Evolutionary conservation across 2,113 vertebrate genomes (phyloP), one percentile per base, ranked within the genome.

Genomic region (Cacatua alba): DNA sequence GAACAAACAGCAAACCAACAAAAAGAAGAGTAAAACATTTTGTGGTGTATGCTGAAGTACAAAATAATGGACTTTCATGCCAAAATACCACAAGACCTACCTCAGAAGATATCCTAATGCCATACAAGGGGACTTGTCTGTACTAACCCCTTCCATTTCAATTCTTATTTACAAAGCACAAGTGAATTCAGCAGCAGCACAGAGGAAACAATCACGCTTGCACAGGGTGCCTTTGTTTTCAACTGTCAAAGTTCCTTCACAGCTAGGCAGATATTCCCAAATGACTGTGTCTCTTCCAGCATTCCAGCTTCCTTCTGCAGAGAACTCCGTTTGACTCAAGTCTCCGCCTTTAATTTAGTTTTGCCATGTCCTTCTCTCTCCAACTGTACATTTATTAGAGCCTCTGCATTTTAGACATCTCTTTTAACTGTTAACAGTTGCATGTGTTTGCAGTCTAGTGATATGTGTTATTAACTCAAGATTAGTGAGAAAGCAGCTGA

Each of bases 371-470:
- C 60, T 53, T 8, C 86, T 79, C 83, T 44, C 51, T 78, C 87
- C 41, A 75, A 78, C 39, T 77, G 52, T n/a, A 86, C 60, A 57
- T 77, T 90, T 90, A 88, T 75, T 76, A 75, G 39, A 82, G 29
- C 5, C 59, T 88, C 82, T 69, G 83, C 33, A 31, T 62, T 91
- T 90, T 35, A 69, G 79, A 87, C 51, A 41, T 29, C 74, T 59
- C 68, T 69, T 92, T 69, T 92, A 89, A 94, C 81, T 94, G 85
- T 53, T 97, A 88, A 79, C 90, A 92, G 90, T 95, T 78, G 68
- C 68, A 55, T 24, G 33, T 31, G 51, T n/a, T 63, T 87, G 48
- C 59, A 95, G 72, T 6, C 80, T 76, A 77, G 79, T n/a, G 76
- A 41, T 94, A 67, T 15, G 43, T 74, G 91, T 41, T 31, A 75